A percentile compares a stretch with the other conserved stretches of the same genome.
Conservation (phyloP, 2,113 vertebrate genomes). For the Pterocles gutturalis region DNA sequence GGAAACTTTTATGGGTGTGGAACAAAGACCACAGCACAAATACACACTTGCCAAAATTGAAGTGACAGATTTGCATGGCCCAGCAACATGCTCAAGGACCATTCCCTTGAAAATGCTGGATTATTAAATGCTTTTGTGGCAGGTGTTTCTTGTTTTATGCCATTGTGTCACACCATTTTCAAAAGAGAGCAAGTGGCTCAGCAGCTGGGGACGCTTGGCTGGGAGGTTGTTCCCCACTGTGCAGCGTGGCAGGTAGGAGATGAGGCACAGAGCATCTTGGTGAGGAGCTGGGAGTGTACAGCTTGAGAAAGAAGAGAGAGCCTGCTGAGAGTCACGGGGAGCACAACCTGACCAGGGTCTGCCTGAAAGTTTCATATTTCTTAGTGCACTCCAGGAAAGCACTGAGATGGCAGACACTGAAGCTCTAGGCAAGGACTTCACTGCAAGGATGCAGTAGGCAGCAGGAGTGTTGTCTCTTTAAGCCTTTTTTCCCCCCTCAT, state of each 20-base stretch:
- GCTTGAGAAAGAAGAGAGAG: not conserved
- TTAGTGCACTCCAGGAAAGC: not conserved
- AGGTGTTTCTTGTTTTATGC: not conserved
- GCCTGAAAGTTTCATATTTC: not conserved
- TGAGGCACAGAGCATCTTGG: not conserved
- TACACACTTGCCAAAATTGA: not conserved
- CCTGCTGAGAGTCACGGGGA: fast-evolving
- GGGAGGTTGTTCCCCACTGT: not conserved
- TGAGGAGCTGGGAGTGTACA: fast-evolving
- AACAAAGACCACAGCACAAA: not conserved
- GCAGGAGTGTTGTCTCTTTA: not conserved
- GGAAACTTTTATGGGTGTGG: not conserved
- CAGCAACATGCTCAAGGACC: not conserved
- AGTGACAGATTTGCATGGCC: fast-evolving
- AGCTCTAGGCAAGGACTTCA: not conserved
- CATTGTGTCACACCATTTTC: not conserved
- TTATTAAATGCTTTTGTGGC: not conserved
- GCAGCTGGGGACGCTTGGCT: not conserved
- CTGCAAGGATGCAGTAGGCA: not conserved
- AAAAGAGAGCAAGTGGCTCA: not conserved
- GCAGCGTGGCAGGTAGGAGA: not conserved
- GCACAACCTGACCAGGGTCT: not conserved
- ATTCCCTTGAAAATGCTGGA: not conserved
- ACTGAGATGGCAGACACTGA: not conserved
- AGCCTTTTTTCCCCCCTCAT: not conserved